Evolutionary conservation across 2,888 invertebrate genomes (phyloP), one percentile per base, ranked within the genome.

Genomic region (Hoplodrina blanda): DNA sequence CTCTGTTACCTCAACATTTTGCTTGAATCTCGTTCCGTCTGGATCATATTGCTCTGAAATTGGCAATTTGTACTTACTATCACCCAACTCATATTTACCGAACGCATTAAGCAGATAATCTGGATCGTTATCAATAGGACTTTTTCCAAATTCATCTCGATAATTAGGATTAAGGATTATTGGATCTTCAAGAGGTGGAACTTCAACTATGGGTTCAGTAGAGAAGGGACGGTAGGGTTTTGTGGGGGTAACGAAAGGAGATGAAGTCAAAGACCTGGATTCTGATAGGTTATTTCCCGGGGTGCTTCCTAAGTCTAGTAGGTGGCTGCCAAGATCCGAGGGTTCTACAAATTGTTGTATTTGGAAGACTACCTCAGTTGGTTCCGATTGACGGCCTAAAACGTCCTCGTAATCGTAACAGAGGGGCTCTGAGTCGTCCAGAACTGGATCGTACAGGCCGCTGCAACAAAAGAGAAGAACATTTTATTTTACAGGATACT

Each of bases 401-500:
- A 92, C 92, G 80, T 90, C 91, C 91, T 93, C 92, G 89, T 89
- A 89, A 82, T 93, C 92, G 92, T 90, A 92, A 72, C 71, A 72
- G 30, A 91, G 87, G 76, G 91, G 90, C 87, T 94, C 94, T 84
- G 87, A 89, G 73, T 95, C 92, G 92, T 95, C 94, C 78, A 94
- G 84, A 57, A 94, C 93, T 80, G 93, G 93, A 85, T 94, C 94
- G 93, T 95, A 94, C 63, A 93, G 94, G 81, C 95, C 95, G 88
- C 95, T 95, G 92, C 0, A 87, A 90, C 76, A 86, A 85, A 64
- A 19, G 66, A 56, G 77, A 73, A 10, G 11, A 13, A 25, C 15
- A 13, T 25, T 15, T 15, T 46, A 46, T 11, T 41, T 41, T 8
- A 8, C 37, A 37, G 37, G 8, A 7, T 37, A 37, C 1, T 37